These are phyloP conservation scores for Lutraria lutraria DNA, from an alignment of 2,888 invertebrate genomes.

Conservation along the genomic window DNA sequence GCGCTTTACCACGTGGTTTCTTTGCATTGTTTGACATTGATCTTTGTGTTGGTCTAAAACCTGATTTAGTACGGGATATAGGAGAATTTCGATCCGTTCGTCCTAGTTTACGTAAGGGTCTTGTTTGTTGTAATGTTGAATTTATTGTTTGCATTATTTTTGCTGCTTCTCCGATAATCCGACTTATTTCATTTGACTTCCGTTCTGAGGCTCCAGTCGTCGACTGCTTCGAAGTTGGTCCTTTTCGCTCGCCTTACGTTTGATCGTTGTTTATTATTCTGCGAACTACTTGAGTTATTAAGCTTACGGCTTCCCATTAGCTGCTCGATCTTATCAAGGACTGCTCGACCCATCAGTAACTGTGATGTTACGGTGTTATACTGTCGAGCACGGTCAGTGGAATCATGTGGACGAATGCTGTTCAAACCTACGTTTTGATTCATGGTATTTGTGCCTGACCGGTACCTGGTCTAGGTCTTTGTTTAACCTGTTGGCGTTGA, in stretches of 20 bases:
- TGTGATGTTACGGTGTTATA: background rate
- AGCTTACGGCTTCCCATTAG: background rate
- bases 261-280: background rate
- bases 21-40: background rate
- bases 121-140: background rate
- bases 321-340: background rate
- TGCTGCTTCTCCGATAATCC: background rate
- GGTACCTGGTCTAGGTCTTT: background rate
- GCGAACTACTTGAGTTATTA: background rate
- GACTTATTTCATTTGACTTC: background rate
- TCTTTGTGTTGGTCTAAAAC: background rate
- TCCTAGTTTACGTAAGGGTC: background rate
- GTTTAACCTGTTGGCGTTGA: background rate
- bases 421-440: background rate
- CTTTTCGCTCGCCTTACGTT: background rate
- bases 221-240: background rate
- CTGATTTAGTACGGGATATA: background rate
- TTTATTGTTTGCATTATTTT: background rate
- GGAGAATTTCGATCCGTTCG: background rate
- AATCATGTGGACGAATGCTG: background rate
- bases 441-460: background rate
- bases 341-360: background rate
- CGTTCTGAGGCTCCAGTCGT: background rate
- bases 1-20: background rate
- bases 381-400: background rate